Evolutionary conservation across 2,797 vertebrate genomes (phyloP).

Genomic region (Mallotus villosus): DNA sequence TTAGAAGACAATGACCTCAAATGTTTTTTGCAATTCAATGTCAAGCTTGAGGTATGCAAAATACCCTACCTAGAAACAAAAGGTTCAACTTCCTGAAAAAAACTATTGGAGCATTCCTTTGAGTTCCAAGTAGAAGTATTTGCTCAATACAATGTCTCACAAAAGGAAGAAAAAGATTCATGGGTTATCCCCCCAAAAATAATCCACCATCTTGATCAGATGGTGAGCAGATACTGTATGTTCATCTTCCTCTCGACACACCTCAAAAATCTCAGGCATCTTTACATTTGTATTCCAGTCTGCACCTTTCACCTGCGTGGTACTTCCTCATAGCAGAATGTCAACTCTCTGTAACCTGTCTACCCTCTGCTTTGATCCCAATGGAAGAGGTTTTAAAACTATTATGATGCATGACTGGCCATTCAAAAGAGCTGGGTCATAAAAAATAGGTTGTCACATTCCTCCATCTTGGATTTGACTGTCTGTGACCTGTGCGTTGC

Average conservation of each 20-base stretch:
- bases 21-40: conserved; percentile 55
- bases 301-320: conserved; percentile 22
- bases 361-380: background rate
- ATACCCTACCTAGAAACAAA: too few species aligned
- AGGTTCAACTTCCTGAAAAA: too few species aligned
- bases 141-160: too few species aligned
- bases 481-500: conserved; percentile 25
- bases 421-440: conserved; percentile 29
- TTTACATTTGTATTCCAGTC: conserved; percentile 15
- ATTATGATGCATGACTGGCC: conserved; percentile 9
- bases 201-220: conserved; percentile 31
- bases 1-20: conserved; percentile 35
- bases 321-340: conserved; percentile 13
- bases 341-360: conserved; percentile 6
- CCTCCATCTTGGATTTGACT: conserved; percentile 44
- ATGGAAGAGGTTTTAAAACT: conserved; percentile 24
- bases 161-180: background rate
- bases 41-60: conserved; percentile 6
- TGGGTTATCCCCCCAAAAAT: conserved; percentile 24
- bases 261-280: conserved; percentile 24
- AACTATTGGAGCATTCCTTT: too few species aligned
- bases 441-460: conserved; percentile 42
- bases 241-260: conserved; percentile 8
- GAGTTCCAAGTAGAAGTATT: too few species aligned
- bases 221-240: conserved; percentile 20